Base-by-base conservation (phyloP, 2,797 vertebrate genomes). In the Mycteria americana region DNA sequence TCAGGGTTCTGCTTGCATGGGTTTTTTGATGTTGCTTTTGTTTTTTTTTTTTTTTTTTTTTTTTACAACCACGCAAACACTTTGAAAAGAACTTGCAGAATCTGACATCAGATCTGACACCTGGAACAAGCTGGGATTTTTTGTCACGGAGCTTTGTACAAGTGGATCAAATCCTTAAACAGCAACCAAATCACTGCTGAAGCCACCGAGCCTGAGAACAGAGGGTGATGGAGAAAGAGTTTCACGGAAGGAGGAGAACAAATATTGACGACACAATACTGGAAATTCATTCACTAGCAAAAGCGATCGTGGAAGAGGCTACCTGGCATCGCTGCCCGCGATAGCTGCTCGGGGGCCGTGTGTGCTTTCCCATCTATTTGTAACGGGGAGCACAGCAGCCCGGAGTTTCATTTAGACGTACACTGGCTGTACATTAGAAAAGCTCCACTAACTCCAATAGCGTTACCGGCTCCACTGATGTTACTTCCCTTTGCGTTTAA, bases 301-400 rank as follows among this genome's bases (percentile, higher is more conserved):
- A 53, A 75, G 9, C 10, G 18, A 51, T 16, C 2, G 4, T 22
- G 50, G 73, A 60, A 64, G 53, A 39, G n/a, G 39, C 18, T 0
- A 2, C 31, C 16, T 27, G 76, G 31, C 51, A 18, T 5, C 69
- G 5, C 8, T 5, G 43, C 21, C 77, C 6, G 0, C 2, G 70
- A 11, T 2, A 63, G 41, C 24, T 11, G 39, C 24, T 8, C 3
- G 41, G 23, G 54, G 67, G 51, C 80, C 65, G 13, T 0, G 7
- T 68, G 8, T 4, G 19, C 35, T 11, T 62, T 60, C 59, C 69
- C 68, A 37, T 3, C 23, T 5, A 0, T 3, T 7, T 39, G 33
- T 2, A 74, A 48, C 22, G 10, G 31, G 8, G 19, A 51, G 73
- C 56, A 21, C 3, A 43, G 39, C 68, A 77, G n/a, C 33, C 50